phyloP scores from a whole-genome alignment of 2,797 vertebrate species.

The Pseudotriccus pelzelni region DNA sequence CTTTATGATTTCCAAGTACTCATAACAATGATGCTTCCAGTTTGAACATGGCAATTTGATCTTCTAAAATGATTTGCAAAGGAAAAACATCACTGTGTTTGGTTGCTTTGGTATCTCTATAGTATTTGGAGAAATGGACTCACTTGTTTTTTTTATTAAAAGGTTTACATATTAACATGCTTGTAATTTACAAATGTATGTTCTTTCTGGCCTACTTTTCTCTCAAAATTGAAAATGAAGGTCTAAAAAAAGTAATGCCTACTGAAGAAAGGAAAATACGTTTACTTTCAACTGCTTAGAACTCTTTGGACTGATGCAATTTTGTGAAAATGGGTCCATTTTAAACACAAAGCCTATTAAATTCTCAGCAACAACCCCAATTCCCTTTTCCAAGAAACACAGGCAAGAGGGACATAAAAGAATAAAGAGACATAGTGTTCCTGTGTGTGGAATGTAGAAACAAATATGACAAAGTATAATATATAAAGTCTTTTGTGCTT shows the following conservation, averaged over 20 bases:
- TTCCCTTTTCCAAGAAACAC: conserved; percentile 49
- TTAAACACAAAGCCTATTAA: conserved; percentile 14
- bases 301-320: not conserved
- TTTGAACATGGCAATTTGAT: not conserved
- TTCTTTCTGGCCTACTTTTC: not conserved
- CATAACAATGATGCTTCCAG: not conserved
- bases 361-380: not conserved
- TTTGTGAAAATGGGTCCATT: not conserved
- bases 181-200: not conserved
- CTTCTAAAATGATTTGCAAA: not conserved
- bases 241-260: not conserved
- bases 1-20: not conserved
- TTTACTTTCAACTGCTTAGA: not conserved
- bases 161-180: not conserved
- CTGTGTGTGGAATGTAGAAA: conserved; percentile 26
- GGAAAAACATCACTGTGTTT: not conserved
- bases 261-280: not conserved
- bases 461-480: not conserved
- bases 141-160: not conserved
- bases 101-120: not conserved
- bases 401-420: not conserved
- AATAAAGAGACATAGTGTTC: conserved; percentile 37
- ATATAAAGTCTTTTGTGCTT: conserved; percentile 3
- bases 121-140: not conserved
- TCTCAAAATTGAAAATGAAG: not conserved